Conservation (phyloP, 2,888 invertebrate genomes). For the Hypselothyrea guttata region DNA sequence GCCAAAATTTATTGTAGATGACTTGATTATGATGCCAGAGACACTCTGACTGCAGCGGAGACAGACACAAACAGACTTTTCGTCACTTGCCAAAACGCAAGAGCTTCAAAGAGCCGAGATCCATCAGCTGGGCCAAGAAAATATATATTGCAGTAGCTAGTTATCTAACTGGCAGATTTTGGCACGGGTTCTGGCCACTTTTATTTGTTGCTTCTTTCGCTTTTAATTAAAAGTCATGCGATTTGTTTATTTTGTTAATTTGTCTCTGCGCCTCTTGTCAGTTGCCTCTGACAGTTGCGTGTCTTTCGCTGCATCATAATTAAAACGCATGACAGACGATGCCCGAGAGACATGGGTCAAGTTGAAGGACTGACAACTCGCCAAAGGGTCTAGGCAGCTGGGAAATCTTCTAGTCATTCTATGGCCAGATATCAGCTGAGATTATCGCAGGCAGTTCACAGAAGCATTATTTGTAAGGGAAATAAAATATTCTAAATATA, state of each 20-base stretch:
- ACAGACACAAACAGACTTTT: constrained; percentile 8
- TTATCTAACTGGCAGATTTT: constrained; percentile 36
- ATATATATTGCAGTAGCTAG: constrained; percentile 45
- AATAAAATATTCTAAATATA: too few relatives aligned
- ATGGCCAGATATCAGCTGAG: neutral
- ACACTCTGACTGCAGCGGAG: neutral
- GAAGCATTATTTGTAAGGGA: too few relatives aligned
- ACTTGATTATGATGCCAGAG: constrained; percentile 65
- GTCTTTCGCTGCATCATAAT: constrained; percentile 71
- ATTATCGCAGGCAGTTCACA: neutral
- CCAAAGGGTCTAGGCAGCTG: constrained; percentile 32
- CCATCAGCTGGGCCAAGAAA: too few relatives aligned
- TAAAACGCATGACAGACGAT: constrained; percentile 66
- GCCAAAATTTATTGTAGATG: constrained; percentile 71
- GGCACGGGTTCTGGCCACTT: constrained; percentile 37
- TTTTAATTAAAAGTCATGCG: constrained; percentile 65
- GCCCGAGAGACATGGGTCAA: constrained; percentile 61
- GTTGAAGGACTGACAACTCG: constrained; percentile 69
- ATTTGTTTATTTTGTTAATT: constrained; percentile 74
- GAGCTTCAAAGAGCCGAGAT: neutral
- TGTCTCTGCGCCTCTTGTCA: constrained; percentile 61
- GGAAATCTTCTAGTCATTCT: constrained; percentile 40
- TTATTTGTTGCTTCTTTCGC: constrained; percentile 17
- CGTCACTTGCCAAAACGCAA: constrained; percentile 26
- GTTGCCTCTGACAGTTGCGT: constrained; percentile 69